Base-by-base conservation (phyloP, 37 sponge, comb jelly and placozoan species). In the Mnemiopsis leidyi region DNA sequence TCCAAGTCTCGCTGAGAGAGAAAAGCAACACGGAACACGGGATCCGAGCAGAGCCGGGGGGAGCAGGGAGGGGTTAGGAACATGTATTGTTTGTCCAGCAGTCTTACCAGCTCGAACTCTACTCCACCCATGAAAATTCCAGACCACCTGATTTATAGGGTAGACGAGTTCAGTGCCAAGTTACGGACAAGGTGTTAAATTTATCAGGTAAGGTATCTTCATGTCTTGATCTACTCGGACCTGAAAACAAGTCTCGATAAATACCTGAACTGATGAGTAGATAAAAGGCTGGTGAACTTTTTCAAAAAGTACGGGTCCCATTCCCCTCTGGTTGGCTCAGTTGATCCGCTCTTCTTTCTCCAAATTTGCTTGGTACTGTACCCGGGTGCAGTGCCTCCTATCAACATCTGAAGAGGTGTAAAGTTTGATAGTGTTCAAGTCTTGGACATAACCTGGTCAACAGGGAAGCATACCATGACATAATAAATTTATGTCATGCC, bases 91-190 rank as follows among this genome's bases (percentile, higher is more conserved):
- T 34, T 31, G 82, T 79, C 82, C 18, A 79, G 82, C 16, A 20
- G 37, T 23, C 82, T 36, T 23, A 79, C 82, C 35, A 79, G 26
- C 38, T 79, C 82, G 23, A 79, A 79, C 82, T 79, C 82, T 31
- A 36, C 82, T 16, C 82, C 82, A 29, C 82, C 82, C 36, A 79
- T 36, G 37, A 79, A 36, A 31, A 79, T 79, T 21, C 23, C 82
- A 2, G 82, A 31, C 82, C 82, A 79, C 82, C 82, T 31, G 82
- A n/a, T n/a, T n/a, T n/a, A n/a, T n/a, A n/a, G n/a, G n/a, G n/a
- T n/a, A n/a, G n/a, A n/a, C n/a, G n/a, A n/a, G n/a, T n/a, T n/a
- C n/a, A n/a, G n/a, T n/a, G n/a, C n/a, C n/a, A n/a, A n/a, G n/a
- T n/a, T n/a, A n/a, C n/a, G n/a, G n/a, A n/a, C n/a, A n/a, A n/a